Percentiles rank a stretch among this genome's conserved stretches.
Conservation (phyloP, 2,113 vertebrate species). For the Melanotaenia duboulayi region DNA sequence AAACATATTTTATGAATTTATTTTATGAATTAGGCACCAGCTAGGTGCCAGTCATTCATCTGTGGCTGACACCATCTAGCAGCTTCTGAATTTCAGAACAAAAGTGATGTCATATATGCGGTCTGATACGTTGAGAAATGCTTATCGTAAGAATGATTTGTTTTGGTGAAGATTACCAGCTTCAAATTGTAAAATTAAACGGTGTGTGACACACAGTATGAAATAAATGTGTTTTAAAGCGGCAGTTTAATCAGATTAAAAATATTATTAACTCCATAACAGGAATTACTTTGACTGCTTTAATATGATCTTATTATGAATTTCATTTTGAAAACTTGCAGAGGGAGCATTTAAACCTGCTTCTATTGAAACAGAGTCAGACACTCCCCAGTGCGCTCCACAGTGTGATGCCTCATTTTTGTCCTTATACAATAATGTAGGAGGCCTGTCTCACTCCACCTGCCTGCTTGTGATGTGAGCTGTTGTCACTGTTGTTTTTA, state of each 20-base stretch:
- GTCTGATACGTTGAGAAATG: neutral
- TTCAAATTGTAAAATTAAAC: conserved; percentile 7
- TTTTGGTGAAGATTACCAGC: conserved; percentile 17
- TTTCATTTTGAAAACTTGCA: conserved; percentile 37
- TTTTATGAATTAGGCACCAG: too few species aligned
- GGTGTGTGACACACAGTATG: neutral
- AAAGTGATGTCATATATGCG: too few species aligned
- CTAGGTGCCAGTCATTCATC: too few species aligned
- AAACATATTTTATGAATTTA: too few species aligned
- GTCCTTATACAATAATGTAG: conserved; percentile 26
- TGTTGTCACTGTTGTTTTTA: conserved; percentile 33
- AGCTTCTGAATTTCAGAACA: too few species aligned
- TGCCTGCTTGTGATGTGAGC: conserved; percentile 29
- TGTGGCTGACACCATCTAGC: too few species aligned
- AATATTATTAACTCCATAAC: conserved; percentile 15
- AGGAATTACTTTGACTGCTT: conserved; percentile 33
- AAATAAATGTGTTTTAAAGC: conserved; percentile 35
- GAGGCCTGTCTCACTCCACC: conserved; percentile 29
- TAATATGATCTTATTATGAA: conserved; percentile 39
- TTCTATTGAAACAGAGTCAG: neutral
- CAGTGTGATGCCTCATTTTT: conserved; percentile 31
- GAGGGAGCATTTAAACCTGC: conserved; percentile 20
- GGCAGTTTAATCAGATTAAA: conserved; percentile 41
- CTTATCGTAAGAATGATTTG: conserved; percentile 11
- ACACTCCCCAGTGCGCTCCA: neutral